Evolutionary conservation across 2,888 invertebrate genomes (phyloP), one percentile per base, ranked within the genome.

Genomic region (Trichacis sp.): DNA sequence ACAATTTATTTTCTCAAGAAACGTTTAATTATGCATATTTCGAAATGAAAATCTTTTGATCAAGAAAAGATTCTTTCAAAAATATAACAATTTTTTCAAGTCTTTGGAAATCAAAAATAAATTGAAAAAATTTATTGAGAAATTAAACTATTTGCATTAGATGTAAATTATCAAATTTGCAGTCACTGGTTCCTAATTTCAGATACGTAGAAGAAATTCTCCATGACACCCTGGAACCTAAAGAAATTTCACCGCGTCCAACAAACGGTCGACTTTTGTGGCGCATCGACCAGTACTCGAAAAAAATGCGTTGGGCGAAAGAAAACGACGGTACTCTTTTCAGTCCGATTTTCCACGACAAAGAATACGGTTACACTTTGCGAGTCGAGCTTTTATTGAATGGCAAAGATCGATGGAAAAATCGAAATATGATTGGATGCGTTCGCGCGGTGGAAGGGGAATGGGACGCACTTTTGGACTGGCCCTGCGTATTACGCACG

Each of bases 351-450:
- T 93, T 93, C 79, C 88, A 89, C 38, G 90, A 90, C 38, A 89
- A 88, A 74, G 89, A 89, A 64, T 92, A 90, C 72, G 93, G 93
- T n/a, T 93, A 93, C 80, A 90, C 90, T 1, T 78, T 93, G 15
- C 88, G 91, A 83, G 91, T 92, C 18, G 89, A 92, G 73, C 80
- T 92, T 1, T 88, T 89, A 77, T 81, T 93, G 19, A 93, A 93
- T 79, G 93, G 93, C 4, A 88, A 91, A 49, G 92, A 92, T 30
- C 91, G 90, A 65, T 93, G 93, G 93, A 90, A 88, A 75, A 92
- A 91, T 0, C 87, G 93, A 0, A 90, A 93, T 77, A 81, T 92
- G 48, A 90, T 92, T 40, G 88, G 91, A 6, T 91, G 91, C 0
- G 85, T 93, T 40, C 88, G 90, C 45, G 88, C 92, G 1, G 85